phyloP scores from a whole-genome alignment of 2,888 invertebrate genomes.

The Lasioglossum calceatum region DNA sequence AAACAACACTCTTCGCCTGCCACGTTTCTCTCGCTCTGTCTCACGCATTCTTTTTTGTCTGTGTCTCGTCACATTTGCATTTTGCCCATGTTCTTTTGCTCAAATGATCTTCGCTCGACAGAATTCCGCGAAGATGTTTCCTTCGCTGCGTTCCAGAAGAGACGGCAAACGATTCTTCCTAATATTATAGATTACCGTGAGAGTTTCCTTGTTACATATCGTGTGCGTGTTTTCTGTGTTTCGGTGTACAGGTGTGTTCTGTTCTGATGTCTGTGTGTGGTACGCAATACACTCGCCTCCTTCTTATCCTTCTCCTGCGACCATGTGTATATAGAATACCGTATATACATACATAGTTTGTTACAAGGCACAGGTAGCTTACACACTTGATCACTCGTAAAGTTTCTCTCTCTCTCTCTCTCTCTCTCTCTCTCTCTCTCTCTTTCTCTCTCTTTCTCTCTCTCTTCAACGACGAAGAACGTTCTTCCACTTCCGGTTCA shows the following conservation, averaged over 20 bases:
- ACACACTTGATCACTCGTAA: conserved; percentile 80
- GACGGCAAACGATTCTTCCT: conserved; percentile 69
- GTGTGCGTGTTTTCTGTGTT: not conserved
- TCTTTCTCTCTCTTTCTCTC: not conserved
- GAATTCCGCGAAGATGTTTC: conserved; percentile 62
- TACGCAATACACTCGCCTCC: conserved; percentile 45
- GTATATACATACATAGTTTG: conserved; percentile 80
- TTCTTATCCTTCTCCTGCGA: conserved; percentile 52
- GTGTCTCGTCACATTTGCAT: conserved; percentile 1
- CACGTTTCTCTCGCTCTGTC: not conserved
- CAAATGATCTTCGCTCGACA: conserved; percentile 45
- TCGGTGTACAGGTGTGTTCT: conserved; percentile 4
- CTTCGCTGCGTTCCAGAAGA: conserved; percentile 62
- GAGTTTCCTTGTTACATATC: conserved; percentile 67
- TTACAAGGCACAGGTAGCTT: conserved; percentile 85
- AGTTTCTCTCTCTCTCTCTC: conserved; percentile 7
- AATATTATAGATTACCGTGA: conserved; percentile 72
- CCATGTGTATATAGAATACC: conserved; percentile 65
- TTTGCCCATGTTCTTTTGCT: conserved; percentile 7
- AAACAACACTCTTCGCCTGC: conserved; percentile 55
- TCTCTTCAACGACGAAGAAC: not conserved
- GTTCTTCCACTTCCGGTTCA: conserved; percentile 44
- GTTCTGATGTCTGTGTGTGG: conserved; percentile 20
- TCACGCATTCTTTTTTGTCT: not conserved
- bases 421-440: not conserved